Evolutionary conservation across 2,797 vertebrate species (phyloP), one percentile per base, ranked within the genome.

Genomic region (Sebastes diaconus): DNA sequence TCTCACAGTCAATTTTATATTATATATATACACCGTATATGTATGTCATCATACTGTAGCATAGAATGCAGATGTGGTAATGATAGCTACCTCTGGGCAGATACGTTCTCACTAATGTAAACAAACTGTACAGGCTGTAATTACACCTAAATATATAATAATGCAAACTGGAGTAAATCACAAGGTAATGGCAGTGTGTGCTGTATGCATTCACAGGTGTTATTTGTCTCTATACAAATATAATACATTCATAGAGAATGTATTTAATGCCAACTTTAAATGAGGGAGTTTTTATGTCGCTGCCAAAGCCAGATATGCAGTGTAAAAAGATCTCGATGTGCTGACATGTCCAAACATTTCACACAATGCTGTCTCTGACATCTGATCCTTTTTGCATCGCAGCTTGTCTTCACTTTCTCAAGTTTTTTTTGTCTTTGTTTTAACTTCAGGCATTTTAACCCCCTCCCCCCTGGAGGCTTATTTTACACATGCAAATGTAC

Each of bases 281-380:
- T 25, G 9, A 63, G 18, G 4, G 13, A 30, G 8, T 30, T 77
- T 75, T 10, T 11, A 25, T n/a, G 72, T 65, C 8, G 7, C 22
- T 58, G 61, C 12, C 22, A 67, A 81, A 66, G 42, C 36, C 16
- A 68, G 24, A 63, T 22, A 54, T 3, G 9, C 20, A 22, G 46
- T 1, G 18, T 34, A 24, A 75, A 68, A 42, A 25, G 13, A 58
- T 69, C 34, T 58, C 36, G 13, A 63, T 50, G 8, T 52, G 52
- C 52, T 69, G 36, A 60, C 29, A 14, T 30, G 14, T 71, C 76
- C 22, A 65, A 68, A 74, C 52, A 70, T 60, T 75, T 77, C 12
- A 24, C 74, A 87, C 57, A 60, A 24, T 16, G 8, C 46, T 50
- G 46, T 20, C 46, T 50, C 46, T 50, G 46, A 8, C 46, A 50